A percentile compares a stretch with the other conserved stretches of the same genome.
Conservation (phyloP, 2,888 invertebrate species). For the Dioctria linearis region DNA sequence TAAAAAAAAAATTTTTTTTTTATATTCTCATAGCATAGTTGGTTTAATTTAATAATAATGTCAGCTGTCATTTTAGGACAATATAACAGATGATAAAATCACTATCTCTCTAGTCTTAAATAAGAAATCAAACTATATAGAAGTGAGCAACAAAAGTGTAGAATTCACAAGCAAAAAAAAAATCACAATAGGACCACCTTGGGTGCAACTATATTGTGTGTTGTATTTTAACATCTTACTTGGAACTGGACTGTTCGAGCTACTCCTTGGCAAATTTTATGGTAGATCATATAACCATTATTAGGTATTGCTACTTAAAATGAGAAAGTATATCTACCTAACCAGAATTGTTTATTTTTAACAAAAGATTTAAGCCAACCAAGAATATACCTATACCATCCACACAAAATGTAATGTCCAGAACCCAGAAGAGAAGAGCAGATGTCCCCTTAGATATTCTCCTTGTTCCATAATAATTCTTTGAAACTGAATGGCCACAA, state of each 20-base stretch:
- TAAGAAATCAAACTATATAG: neutral
- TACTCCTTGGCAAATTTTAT: slow-evolving; percentile 18
- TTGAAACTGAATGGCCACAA: neutral
- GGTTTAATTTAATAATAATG: too few relatives aligned
- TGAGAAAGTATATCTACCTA: too few relatives aligned
- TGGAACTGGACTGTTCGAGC: neutral
- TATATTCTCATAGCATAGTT: too few relatives aligned
- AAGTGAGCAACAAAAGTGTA: slow-evolving; percentile 14
- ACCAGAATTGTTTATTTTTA: slow-evolving; percentile 22
- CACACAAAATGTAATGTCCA: neutral
- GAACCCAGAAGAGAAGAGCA: neutral
- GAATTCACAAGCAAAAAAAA: neutral
- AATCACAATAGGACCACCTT: slow-evolving; percentile 22
- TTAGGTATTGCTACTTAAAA: slow-evolving; percentile 6
- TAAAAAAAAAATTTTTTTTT: too few relatives aligned
- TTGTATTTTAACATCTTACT: slow-evolving; percentile 25
- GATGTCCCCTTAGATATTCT: slow-evolving; percentile 12
- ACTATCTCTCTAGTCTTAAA: neutral
- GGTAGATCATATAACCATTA: slow-evolving; percentile 6
- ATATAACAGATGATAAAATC: too few relatives aligned
- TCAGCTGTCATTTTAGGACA: too few relatives aligned
- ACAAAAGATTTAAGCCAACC: slow-evolving; percentile 4
- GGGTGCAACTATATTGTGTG: neutral
- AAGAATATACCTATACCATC: neutral
- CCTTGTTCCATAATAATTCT: neutral